Evolutionary conservation across 2,888 invertebrate genomes (phyloP).

Genomic region (Rotaria magnacalcarata): DNA sequence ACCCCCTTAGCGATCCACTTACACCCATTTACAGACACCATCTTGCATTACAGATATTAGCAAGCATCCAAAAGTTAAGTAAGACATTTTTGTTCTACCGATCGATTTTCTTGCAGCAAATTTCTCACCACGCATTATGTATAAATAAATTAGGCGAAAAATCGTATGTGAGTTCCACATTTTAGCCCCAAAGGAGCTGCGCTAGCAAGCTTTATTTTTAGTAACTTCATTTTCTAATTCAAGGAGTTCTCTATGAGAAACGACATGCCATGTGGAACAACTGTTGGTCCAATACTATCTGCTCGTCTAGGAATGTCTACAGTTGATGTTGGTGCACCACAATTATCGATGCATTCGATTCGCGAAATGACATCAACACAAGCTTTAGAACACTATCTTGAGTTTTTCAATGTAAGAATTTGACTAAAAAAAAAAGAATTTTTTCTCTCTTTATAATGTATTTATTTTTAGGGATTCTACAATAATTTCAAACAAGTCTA

Average conservation of each 20-base stretch:
- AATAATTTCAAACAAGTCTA: slow-evolving; percentile 12
- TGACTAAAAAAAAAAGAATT: no score
- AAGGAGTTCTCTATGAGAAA: slow-evolving; percentile 61
- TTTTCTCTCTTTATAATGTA: neutral
- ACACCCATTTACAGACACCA: no score
- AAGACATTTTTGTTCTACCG: no score
- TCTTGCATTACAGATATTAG: no score
- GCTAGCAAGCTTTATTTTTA: no score
- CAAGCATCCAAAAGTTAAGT: no score
- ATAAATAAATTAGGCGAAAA: no score
- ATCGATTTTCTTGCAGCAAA: no score
- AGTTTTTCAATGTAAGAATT: neutral
- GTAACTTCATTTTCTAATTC: neutral
- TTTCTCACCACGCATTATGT: no score
- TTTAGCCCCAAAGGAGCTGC: no score
- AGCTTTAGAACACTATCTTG: neutral
- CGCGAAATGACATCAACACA: slow-evolving; percentile 56
- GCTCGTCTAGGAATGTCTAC: slow-evolving; percentile 61
- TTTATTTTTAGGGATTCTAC: neutral
- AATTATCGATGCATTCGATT: slow-evolving; percentile 63
- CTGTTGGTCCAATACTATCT: slow-evolving; percentile 63
- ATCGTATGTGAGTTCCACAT: no score
- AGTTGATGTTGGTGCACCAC: slow-evolving; percentile 62
- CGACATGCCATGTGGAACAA: slow-evolving; percentile 62
- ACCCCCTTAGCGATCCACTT: no score